Conservation (phyloP, 2,888 invertebrate species). For the Chaitophorus viminalis region DNA sequence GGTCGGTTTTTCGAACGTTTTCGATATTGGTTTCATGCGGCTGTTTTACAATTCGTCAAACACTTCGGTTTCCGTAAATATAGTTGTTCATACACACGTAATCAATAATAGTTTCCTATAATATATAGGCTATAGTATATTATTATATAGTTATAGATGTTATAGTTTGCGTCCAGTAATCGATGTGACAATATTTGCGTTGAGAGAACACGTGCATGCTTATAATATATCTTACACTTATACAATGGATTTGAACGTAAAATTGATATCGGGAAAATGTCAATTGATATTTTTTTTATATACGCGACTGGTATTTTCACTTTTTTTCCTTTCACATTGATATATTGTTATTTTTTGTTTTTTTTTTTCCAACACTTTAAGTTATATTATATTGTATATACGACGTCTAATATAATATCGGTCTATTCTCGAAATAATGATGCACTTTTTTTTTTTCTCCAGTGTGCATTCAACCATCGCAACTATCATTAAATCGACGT, state of each 20-base stretch:
- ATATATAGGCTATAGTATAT: no score
- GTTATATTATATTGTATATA: neutral
- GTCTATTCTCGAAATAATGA: conserved; percentile 12
- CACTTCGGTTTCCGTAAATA: no score
- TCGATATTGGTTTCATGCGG: no score
- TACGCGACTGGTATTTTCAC: neutral
- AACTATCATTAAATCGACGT: conserved; percentile 1
- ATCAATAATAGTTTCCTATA: no score
- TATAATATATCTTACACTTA: neutral
- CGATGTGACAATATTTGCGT: no score
- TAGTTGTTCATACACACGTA: no score
- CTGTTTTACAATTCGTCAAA: no score
- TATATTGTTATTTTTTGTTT: neutral
- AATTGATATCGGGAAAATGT: neutral
- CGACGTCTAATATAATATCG: neutral
- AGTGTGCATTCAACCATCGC: neutral
- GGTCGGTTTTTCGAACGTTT: no score
- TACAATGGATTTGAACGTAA: neutral
- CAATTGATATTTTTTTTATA: neutral
- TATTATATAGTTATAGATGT: no score
- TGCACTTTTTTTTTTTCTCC: neutral
- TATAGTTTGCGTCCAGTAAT: no score
- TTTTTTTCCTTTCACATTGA: neutral
- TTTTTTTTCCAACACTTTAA: neutral
- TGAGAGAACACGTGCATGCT: no score